A percentile compares a stretch with the other conserved stretches of the same genome.
Evolutionary conservation across 2,888 invertebrate genomes (phyloP).

Genomic region (Plebejus melissa): DNA sequence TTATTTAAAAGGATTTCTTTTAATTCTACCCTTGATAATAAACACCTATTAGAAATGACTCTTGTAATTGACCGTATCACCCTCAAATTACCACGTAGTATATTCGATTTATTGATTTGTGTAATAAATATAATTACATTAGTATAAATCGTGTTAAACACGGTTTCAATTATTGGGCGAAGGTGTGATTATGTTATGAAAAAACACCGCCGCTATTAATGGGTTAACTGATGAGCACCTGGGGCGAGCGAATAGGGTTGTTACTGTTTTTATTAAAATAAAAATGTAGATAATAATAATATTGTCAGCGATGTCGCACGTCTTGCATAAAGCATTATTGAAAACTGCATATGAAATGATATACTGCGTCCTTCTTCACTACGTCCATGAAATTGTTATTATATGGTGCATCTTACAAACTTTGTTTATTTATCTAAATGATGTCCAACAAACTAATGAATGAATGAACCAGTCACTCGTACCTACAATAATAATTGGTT

Average conservation of each 20-base stretch:
- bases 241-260: conserved; percentile 36
- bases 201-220: conserved; percentile 51
- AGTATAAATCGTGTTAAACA: conserved; percentile 12
- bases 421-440: too few relatives aligned
- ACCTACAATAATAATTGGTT: too few relatives aligned
- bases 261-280: neutral
- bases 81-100: neutral
- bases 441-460: too few relatives aligned
- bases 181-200: conserved; percentile 19
- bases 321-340: too few relatives aligned
- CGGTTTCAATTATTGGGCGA: conserved; percentile 11
- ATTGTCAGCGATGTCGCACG: too few relatives aligned
- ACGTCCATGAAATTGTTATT: too few relatives aligned
- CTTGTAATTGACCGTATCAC: neutral
- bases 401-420: too few relatives aligned
- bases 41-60: neutral
- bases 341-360: too few relatives aligned
- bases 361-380: too few relatives aligned
- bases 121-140: conserved; percentile 13
- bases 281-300: too few relatives aligned
- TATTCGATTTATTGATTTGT: conserved; percentile 13
- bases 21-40: neutral
- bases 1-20: neutral
- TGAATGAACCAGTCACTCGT: too few relatives aligned
- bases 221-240: conserved; percentile 47